Evolutionary conservation across 2,888 invertebrate species (phyloP), one percentile per base, ranked within the genome.

Genomic region (Drosophila prostipennis): DNA sequence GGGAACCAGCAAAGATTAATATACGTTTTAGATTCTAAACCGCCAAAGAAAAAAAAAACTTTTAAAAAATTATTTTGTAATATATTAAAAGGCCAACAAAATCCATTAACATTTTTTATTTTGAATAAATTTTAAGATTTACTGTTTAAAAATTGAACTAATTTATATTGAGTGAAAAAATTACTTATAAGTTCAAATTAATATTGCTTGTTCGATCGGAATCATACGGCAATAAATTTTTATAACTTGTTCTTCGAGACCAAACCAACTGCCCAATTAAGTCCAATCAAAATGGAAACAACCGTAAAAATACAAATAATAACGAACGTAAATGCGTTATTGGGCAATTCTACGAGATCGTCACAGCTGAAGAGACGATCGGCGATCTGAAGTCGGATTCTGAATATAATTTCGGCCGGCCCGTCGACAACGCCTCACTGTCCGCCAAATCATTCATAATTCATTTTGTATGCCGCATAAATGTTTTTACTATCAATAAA

Each of bases 401-500:
- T 11, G 45, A 52, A 14, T 61, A 19, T 42, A 54, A 65, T 65
- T 65, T 55, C 46, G 55, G 55, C 10, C 40, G 32, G 11, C 34
- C 34, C 63, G 36, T 37, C 48, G 65, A 64, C 58, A 56, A 61
- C 63, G 60, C 69, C 52, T 51, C 51, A 46, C n/a, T 45, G 60
- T 56, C 55, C 60, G 67, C 69, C 63, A 73, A 83, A 77, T 76
- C 72, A 74, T 73, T 72, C 74, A 78, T 85, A 85, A 87, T 87
- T 84, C 79, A 79, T 72, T 85, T 75, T 74, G 78, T 82, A 82
- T 76, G 76, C 59, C 48, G 75, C 86, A 82, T 85, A 72, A 88
- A 80, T 77, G 72, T 76, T 84, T 89, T 91, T 90, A 90, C 87
- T 90, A 87, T 85, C 89, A 89, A 91, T 91, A 90, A 90, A 91